These are phyloP conservation scores for Chiloscyllium punctatum DNA, from an alignment of 2,797 vertebrate species.

Conservation along the genomic window DNA sequence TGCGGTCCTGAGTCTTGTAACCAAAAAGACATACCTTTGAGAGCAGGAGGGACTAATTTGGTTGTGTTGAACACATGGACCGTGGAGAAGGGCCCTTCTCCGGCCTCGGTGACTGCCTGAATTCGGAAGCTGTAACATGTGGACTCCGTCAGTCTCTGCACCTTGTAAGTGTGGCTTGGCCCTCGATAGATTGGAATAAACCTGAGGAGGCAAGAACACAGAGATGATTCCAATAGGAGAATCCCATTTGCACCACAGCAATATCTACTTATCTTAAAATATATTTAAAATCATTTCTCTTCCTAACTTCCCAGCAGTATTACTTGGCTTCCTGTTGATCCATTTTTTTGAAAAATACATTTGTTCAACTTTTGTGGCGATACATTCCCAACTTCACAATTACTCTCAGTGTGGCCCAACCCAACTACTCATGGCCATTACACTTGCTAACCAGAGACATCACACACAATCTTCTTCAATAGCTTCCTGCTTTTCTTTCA, in stretches of 20 bases:
- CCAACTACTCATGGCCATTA: background rate
- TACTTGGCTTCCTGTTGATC: background rate
- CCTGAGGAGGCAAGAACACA: slow-evolving; percentile 52
- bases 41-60: slow-evolving; percentile 84
- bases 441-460: background rate
- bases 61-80: slow-evolving; percentile 84
- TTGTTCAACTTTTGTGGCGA: background rate
- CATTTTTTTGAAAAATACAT: background rate
- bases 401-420: background rate
- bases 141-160: slow-evolving; percentile 84
- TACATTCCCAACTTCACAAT: background rate
- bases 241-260: background rate
- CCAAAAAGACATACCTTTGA: slow-evolving; percentile 73
- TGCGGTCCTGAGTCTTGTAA: background rate
- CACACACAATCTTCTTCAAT: no score
- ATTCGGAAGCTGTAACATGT: slow-evolving; percentile 90
- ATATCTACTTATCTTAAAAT: background rate
- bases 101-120: slow-evolving; percentile 83
- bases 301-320: background rate
- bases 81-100: slow-evolving; percentile 88
- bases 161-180: slow-evolving; percentile 94
- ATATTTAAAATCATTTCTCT: background rate
- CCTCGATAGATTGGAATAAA: slow-evolving; percentile 90
- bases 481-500: background rate
- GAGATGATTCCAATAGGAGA: background rate